A percentile compares a stretch with the other conserved stretches of the same genome.
Conservation (phyloP, 1,140 invertebrate genomes). For the Sinella curviseta region DNA sequence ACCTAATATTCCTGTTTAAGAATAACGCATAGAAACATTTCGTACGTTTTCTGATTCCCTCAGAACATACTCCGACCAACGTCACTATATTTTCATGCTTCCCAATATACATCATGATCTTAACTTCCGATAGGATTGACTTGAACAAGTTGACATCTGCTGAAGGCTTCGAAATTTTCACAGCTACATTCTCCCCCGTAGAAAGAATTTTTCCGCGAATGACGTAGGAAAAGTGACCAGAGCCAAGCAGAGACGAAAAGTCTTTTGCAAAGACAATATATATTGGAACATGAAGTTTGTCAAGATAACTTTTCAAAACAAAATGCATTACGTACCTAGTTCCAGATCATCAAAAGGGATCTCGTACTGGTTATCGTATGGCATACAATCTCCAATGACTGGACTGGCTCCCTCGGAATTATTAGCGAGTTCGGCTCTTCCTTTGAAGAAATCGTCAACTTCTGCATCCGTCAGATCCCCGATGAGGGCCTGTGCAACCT, state of each 20-base stretch:
- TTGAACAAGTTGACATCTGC: constrained; percentile 31
- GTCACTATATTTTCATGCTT: constrained; percentile 21
- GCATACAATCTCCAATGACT: background rate
- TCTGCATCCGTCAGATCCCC: constrained; percentile 1
- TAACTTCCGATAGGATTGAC: constrained; percentile 30
- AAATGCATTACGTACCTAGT: background rate
- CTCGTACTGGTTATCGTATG: constrained; percentile 8
- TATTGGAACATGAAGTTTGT: background rate
- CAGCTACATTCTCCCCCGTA: constrained; percentile 1
- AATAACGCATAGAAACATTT: too few species aligned
- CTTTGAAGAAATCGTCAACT: constrained; percentile 20
- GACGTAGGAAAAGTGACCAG: constrained; percentile 1
- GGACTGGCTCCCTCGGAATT: too few species aligned
- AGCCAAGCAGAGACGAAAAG: background rate
- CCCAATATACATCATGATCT: constrained; percentile 33
- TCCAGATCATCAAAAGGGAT: background rate
- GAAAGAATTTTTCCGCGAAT: background rate
- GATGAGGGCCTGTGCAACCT: background rate
- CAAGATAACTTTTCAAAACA: too few species aligned
- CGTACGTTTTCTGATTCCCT: constrained; percentile 25
- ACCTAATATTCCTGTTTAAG: too few species aligned
- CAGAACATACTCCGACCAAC: constrained; percentile 31
- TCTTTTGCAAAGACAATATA: background rate
- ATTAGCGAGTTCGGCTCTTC: background rate
- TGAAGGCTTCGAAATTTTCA: constrained; percentile 31